phyloP scores from a whole-genome alignment of 2,113 vertebrate species.

The Lipophrys pholis region DNA sequence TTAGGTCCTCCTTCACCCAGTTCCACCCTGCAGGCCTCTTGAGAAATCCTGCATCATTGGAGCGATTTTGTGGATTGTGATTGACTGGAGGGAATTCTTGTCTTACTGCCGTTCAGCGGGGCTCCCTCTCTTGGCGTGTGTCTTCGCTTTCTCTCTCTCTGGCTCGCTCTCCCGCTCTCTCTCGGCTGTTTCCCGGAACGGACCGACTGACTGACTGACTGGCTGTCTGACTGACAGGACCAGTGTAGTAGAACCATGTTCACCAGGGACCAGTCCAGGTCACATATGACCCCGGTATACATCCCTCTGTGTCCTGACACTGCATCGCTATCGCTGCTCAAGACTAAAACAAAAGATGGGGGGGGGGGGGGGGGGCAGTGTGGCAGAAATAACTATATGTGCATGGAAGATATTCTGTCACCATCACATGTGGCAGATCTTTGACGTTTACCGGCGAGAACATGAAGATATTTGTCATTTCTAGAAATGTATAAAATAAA shows the following conservation, averaged over 20 bases:
- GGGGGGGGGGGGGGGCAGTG: no score
- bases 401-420: slow-evolving; percentile 49
- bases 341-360: slow-evolving; percentile 30
- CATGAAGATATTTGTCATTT: background rate
- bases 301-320: slow-evolving; percentile 42
- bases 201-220: slow-evolving; percentile 49
- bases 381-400: slow-evolving; percentile 53
- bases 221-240: slow-evolving; percentile 73
- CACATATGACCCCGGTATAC: slow-evolving; percentile 66
- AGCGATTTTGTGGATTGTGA: slow-evolving; percentile 61
- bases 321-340: slow-evolving; percentile 44
- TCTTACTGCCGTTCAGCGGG: slow-evolving; percentile 39
- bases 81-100: slow-evolving; percentile 71
- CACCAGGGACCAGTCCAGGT: slow-evolving; percentile 65
- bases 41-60: slow-evolving; percentile 70
- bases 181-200: no score
- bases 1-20: slow-evolving; percentile 56
- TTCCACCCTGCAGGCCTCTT: slow-evolving; percentile 51
- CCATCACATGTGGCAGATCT: slow-evolving; percentile 51
- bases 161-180: slow-evolving; percentile 5
- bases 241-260: slow-evolving; percentile 77
- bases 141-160: slow-evolving; percentile 25
- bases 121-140: slow-evolving; percentile 31
- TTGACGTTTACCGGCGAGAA: slow-evolving; percentile 47
- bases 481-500: no score